Evolutionary conservation across 1,140 invertebrate genomes (phyloP), one percentile per base, ranked within the genome.

Genomic region (Bombus impatiens): DNA sequence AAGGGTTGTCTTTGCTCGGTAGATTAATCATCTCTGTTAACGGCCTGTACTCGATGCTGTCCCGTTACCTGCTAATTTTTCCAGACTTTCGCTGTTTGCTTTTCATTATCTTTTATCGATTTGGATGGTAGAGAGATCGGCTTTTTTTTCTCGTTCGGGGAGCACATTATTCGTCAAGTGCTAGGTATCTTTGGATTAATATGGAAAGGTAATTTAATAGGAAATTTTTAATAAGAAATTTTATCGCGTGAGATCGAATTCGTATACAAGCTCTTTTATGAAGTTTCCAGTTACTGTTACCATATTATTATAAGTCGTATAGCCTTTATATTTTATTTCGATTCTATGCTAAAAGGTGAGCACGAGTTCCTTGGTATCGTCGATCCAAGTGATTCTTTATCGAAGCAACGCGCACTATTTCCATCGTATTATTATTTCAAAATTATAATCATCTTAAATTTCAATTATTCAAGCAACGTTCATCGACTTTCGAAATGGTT

Each of bases 1-100:
- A 82, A 76, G 42, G 42, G 72, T 67, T 82, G 59, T 77, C 72
- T 83, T 83, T 83, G 59, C 72, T 67, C 57, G 81, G 25, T 32
- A 76, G 15, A 82, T 76, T 82, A 76, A 82, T 82, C 57, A 40
- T 67, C 25, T 44, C 44, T 44, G 44, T 70, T 80, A 68, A 47
- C 42, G 28, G 37, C 37, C 25, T 18, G 25, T n/a, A 59, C 35
- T 12, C 65, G n/a, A 9, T n/a, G 35, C 28, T 53, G 12, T 18
- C 28, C n/a, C 53, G 18, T 12, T n/a, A 32, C 40, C n/a, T 13
- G 32, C 13, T 83, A 44, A 77, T 77, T 77, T 70, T 42, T 42
- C 22, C 18, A 32, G 65, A 68, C 57, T 59, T 40, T 40, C 57
- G 42, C n/a, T 76, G 81, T 76, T 76, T 76, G 40, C 40, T 47